Evolutionary conservation across 2,888 invertebrate genomes (phyloP), one percentile per base, ranked within the genome.

Genomic region (Lasioglossum lativentre): DNA sequence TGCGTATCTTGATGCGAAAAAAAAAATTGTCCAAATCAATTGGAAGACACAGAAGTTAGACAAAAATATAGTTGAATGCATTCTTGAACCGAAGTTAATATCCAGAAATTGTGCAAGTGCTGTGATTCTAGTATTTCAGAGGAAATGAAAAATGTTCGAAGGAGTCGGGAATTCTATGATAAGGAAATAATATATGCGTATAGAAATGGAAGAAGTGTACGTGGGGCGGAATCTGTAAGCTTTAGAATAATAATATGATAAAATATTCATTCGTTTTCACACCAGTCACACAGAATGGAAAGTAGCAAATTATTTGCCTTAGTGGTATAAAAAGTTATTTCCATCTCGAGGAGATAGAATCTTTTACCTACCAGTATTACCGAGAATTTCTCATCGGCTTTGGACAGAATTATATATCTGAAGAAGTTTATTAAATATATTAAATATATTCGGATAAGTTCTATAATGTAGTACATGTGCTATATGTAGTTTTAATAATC

Each of bases 231-330:
- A 34, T 68, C 68, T 38, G 68, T 68, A 68, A 68, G 38, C 38
- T 34, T 68, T 38, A 12, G 68, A 63, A 63, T 68, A 38, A 38
- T 68, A 68, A 38, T 68, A 68, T 68, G 68, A 68, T 68, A 38
- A 38, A 38, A 68, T 38, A 68, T 68, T 68, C 68, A 68, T 68
- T 38, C 34, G 68, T 68, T 68, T 68, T 38, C 34, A 23, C 38
- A 38, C 34, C 34, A 68, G 34, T 38, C 68, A 68, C 23, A 12
- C 34, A 4, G 68, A 68, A 68, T 38, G 38, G 68, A 68, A 68
- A 68, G 63, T 68, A 68, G 68, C 68, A 68, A 68, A 68, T 68
- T 38, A 68, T 68, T 68, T 68, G 38, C 19, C 68, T 38, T 68
- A 68, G 68, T 4, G 23, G 38, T 10, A 68, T 68, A 34, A 5